Conservation (phyloP, 64 coral and sea anemone species). For the Orbicella faveolata region DNA sequence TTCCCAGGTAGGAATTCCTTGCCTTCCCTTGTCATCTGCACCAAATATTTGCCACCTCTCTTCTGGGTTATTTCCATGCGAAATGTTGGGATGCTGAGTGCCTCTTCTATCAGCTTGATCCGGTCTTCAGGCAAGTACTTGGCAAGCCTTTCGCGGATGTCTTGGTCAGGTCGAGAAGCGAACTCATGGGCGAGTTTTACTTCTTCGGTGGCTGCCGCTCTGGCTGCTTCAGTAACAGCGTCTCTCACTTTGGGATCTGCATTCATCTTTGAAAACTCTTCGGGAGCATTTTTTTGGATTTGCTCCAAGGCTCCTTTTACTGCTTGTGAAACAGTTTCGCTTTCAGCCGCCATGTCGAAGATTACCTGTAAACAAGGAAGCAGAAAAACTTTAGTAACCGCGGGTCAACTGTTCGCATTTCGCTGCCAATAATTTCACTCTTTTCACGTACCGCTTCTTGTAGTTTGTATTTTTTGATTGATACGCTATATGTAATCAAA, state of each 20-base stretch:
- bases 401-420: too few relatives aligned
- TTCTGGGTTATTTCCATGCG: conserved; percentile 52
- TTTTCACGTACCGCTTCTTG: too few relatives aligned
- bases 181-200: conserved; percentile 59
- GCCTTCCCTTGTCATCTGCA: conserved; percentile 26
- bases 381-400: too few relatives aligned
- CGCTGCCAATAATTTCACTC: too few relatives aligned
- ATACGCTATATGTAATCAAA: too few relatives aligned
- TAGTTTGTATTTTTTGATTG: too few relatives aligned
- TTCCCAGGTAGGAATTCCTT: not conserved
- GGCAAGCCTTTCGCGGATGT: conserved; percentile 45
- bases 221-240: conserved; percentile 34
- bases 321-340: conserved; percentile 29
- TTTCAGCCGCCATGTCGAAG: conserved; percentile 8
- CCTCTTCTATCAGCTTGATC: conserved; percentile 35
- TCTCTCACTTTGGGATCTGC: conserved; percentile 40
- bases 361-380: too few relatives aligned
- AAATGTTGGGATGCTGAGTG: conserved; percentile 56
- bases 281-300: conserved; percentile 37
- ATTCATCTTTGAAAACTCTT: conserved; percentile 49
- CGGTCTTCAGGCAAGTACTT: conserved; percentile 45
- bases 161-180: conserved; percentile 16
- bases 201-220: conserved; percentile 26
- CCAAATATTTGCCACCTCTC: conserved; percentile 51
- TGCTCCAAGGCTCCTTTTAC: conserved; percentile 44